Base-by-base conservation (phyloP, 1,140 invertebrate species). In the Dermatophagoides farinae region DNA sequence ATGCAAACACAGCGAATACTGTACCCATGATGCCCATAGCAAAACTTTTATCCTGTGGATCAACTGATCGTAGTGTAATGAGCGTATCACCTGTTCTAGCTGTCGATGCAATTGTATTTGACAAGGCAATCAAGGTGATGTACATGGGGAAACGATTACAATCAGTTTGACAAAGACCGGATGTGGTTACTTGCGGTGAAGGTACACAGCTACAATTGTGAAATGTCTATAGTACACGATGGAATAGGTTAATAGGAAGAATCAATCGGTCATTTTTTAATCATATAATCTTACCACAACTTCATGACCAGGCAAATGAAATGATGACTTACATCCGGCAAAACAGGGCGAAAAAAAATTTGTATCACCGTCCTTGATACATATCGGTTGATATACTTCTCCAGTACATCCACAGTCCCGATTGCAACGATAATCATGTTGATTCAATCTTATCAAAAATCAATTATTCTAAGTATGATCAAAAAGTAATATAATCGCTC, bases 331-430 rank as follows among this genome's bases (percentile, higher is more conserved):
- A 68, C 88, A 92, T 23, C 87, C 88, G 39, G 87, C 87, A 70
- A 88, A 84, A 71, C 88, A 92, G 23, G 87, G 82, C 43, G 85
- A 88, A 68, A 86, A 83, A 70, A 89, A 91, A 6, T 61, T 62
- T 10, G 85, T 88, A 67, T 72, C 78, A 0, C 80, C 79, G 69
- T 88, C 84, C 16, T 73, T 71, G n/a, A 53, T 62, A 68, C 88
- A 92, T 55, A 89, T 80, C 6, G 86, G 86, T 49, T 67, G 65
- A 53, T 63, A 68, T 20, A 40, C 18, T n/a, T 62, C 25, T 4
- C 12, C 46, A 22, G 46, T 52, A 59, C 69, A 70, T 25, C 64
- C 60, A 46, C 69, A 70, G 18, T 64, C 58, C 25, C 18, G 11
- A 60, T 70, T 68, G 50, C 68, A 69, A 16, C 14, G 8, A 61